Percentiles rank a stretch among this genome's conserved stretches.
Evolutionary conservation across 1,140 invertebrate species (phyloP).

Genomic region (Brachionus koreanus): DNA sequence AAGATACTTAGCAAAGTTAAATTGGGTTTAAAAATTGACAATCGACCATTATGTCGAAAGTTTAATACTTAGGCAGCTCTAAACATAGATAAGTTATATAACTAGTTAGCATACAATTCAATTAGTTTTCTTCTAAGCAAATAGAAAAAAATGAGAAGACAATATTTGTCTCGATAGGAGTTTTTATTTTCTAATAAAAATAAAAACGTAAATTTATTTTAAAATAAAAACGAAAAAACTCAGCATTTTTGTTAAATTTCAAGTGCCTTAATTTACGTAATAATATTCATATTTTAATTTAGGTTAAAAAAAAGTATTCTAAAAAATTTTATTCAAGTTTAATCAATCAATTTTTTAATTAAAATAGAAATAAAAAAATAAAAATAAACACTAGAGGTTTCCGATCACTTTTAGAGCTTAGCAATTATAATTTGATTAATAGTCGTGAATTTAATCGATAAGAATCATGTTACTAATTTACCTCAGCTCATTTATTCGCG

Average conservation of each 20-base stretch:
- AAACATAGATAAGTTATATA: not conserved
- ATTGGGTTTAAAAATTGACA: not conserved
- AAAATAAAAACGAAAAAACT: not conserved
- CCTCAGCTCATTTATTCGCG: not conserved
- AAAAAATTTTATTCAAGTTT: not conserved
- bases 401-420: not conserved
- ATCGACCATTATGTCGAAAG: not conserved
- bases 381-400: not conserved
- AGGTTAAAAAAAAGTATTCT: too few relatives aligned
- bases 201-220: not conserved
- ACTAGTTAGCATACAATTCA: not conserved
- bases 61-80: not conserved
- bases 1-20: not conserved
- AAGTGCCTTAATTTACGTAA: too few relatives aligned
- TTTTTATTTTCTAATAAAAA: not conserved
- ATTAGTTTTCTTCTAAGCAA: not conserved
- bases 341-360: conserved; percentile 1
- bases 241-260: too few relatives aligned
- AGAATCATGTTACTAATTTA: not conserved
- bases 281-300: too few relatives aligned
- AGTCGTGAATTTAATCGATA: not conserved
- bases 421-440: not conserved
- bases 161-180: not conserved
- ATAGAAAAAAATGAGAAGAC: not conserved
- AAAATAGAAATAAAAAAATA: not conserved